Evolutionary conservation across 1,140 invertebrate genomes (phyloP).

Genomic region (Euglossa dilemma): DNA sequence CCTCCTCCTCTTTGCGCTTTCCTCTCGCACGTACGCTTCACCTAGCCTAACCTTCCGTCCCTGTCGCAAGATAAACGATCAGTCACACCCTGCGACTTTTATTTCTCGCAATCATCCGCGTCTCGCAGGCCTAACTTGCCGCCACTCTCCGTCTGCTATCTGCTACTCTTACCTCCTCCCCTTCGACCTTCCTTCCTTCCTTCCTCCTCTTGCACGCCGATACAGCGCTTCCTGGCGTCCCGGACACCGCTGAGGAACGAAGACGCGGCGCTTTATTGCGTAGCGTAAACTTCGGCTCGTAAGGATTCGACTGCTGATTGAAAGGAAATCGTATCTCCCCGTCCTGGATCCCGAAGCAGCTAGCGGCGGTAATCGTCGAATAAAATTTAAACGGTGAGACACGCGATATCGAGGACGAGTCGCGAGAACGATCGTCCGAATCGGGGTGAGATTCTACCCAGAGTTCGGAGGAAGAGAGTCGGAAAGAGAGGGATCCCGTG

Average conservation of each 20-base stretch:
- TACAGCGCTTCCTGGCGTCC: constrained; percentile 31
- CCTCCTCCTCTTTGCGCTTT: constrained; percentile 32
- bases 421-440: neutral
- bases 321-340: constrained; percentile 69
- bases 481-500: neutral
- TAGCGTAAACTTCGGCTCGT: constrained; percentile 67
- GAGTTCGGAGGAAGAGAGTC: neutral
- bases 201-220: constrained; percentile 25
- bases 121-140: constrained; percentile 59
- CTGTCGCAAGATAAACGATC: constrained; percentile 74
- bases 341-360: constrained; percentile 23
- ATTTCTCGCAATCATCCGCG: constrained; percentile 75
- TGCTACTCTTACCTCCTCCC: neutral
- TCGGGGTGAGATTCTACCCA: neutral
- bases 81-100: constrained; percentile 79
- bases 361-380: constrained; percentile 54
- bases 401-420: neutral
- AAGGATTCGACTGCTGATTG: constrained; percentile 69
- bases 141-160: constrained; percentile 43
- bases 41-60: constrained; percentile 41
- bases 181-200: neutral
- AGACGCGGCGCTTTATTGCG: constrained; percentile 67
- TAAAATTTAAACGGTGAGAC: constrained; percentile 43
- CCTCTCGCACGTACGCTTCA: constrained; percentile 49
- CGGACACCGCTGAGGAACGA: constrained; percentile 2